Percentiles rank a stretch among this genome's conserved stretches.
Conservation (phyloP, 1,140 invertebrate genomes). For the Hycleus cichorii region DNA sequence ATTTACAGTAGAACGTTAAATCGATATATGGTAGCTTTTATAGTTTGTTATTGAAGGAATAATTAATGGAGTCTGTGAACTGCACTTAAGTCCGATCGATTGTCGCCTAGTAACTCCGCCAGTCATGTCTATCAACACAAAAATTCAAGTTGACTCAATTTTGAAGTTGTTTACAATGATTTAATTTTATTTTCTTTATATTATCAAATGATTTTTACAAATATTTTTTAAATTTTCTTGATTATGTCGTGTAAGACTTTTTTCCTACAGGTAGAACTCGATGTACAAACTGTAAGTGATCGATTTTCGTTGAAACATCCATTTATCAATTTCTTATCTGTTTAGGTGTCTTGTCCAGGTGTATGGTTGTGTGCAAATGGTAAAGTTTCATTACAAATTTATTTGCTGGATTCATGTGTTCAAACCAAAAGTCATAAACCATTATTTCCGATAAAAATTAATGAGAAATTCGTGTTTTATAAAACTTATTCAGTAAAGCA, state of each 20-base stretch:
- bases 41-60: too few species aligned
- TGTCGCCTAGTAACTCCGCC: too few species aligned
- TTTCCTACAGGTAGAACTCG: conserved; percentile 35
- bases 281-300: conserved; percentile 33
- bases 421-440: conserved; percentile 53
- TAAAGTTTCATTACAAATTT: conserved; percentile 53
- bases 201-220: background rate
- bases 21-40: too few species aligned
- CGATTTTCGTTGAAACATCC: background rate
- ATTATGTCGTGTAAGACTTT: conserved; percentile 27
- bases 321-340: background rate
- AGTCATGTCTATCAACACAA: too few species aligned
- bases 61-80: too few species aligned
- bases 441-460: conserved; percentile 54
- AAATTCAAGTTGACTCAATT: too few species aligned
- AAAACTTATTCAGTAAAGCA: conserved; percentile 50
- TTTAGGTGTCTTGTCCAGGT: conserved; percentile 62
- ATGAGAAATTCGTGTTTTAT: conserved; percentile 58
- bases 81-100: too few species aligned
- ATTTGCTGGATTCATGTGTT: conserved; percentile 50
- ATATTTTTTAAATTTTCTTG: background rate
- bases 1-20: too few species aligned
- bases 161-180: too few species aligned
- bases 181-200: too few species aligned
- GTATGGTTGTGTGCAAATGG: conserved; percentile 68